Conservation (phyloP, 2,888 invertebrate genomes). For the Congeria kusceri region DNA sequence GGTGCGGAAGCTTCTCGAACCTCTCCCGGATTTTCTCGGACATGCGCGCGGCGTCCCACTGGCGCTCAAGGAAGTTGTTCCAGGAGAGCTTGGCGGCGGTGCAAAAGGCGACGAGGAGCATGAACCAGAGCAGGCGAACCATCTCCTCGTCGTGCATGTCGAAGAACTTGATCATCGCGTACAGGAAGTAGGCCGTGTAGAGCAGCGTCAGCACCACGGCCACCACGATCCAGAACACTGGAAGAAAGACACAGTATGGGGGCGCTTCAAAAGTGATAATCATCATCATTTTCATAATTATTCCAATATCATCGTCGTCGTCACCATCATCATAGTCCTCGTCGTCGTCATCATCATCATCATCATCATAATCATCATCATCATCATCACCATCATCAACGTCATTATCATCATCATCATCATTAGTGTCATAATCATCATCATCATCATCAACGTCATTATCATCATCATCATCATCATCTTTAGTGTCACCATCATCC, state of each 20-base stretch:
- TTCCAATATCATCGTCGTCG: not conserved
- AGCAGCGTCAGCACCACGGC: slow-evolving; percentile 25
- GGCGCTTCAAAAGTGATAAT: not conserved
- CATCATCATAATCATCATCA: too few species aligned
- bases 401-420: too few species aligned
- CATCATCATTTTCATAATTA: not conserved
- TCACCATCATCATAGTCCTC: too few species aligned
- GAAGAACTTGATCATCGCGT: slow-evolving; percentile 74
- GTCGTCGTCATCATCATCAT: too few species aligned
- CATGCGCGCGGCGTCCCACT: not conserved
- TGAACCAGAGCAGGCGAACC: slow-evolving; percentile 77
- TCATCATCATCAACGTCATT: too few species aligned
- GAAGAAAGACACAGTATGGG: not conserved
- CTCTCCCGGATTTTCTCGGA: slow-evolving; percentile 4
- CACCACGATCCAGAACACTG: slow-evolving; percentile 42
- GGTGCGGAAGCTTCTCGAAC: not conserved
- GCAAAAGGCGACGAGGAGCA: slow-evolving; percentile 61
- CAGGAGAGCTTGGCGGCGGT: slow-evolving; percentile 25
- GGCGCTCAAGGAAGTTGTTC: slow-evolving; percentile 8
- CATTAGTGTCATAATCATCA: too few species aligned
- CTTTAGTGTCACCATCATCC: too few species aligned
- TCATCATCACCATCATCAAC: too few species aligned
- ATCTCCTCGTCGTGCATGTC: slow-evolving; percentile 74
- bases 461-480: too few species aligned
- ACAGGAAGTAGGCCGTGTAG: slow-evolving; percentile 79